A percentile compares a stretch with the other conserved stretches of the same genome.
Conservation (phyloP, 2,113 vertebrate species). For the Vombatus ursinus region DNA sequence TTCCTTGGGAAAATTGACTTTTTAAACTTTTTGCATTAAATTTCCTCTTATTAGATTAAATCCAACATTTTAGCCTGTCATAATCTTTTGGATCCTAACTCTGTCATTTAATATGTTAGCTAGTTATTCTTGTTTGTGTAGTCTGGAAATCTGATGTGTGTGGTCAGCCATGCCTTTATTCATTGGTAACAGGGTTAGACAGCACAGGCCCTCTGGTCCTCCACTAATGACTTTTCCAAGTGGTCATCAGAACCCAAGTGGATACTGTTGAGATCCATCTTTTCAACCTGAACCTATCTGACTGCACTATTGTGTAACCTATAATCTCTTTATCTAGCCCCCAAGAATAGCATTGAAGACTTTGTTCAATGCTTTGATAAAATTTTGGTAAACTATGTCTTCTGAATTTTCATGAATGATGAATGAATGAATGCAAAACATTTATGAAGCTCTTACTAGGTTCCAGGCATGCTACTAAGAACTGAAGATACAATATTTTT, state of each 20-base stretch:
- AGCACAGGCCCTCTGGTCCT: background rate
- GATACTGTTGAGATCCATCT: background rate
- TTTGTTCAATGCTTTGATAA: background rate
- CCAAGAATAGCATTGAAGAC: background rate
- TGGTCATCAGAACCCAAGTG: background rate
- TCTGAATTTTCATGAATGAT: background rate
- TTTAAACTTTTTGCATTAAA: background rate
- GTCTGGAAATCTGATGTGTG: background rate
- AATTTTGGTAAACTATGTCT: background rate
- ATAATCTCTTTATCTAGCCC: background rate
- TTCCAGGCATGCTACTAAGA: background rate
- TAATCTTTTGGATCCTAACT: background rate
- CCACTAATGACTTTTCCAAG: background rate
- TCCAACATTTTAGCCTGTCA: background rate
- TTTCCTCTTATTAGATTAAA: background rate
- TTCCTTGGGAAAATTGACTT: conserved; percentile 1
- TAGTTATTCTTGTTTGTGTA: background rate
- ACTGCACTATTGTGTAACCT: background rate
- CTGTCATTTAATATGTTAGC: background rate
- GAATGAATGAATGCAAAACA: background rate
- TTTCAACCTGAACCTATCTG: background rate
- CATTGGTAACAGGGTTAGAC: background rate
- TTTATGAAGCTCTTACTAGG: background rate
- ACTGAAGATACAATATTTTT: background rate
- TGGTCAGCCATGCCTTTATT: background rate